A percentile compares a stretch with the other conserved stretches of the same genome.
Evolutionary conservation across 2,113 vertebrate species (phyloP).

Genomic region (Pachypanchax playfairii): DNA sequence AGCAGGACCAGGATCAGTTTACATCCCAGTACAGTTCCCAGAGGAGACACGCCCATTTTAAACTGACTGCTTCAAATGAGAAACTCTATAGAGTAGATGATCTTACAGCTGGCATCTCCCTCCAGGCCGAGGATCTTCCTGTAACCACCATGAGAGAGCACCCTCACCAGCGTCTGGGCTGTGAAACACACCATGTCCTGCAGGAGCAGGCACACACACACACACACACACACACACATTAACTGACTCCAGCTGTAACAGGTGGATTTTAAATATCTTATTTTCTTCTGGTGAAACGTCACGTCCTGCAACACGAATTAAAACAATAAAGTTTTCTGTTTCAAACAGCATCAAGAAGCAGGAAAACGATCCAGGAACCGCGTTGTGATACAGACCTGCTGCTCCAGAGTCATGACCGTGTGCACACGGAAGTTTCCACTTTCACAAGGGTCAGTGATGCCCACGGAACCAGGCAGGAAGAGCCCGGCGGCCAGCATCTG

Average conservation of each 20-base stretch:
- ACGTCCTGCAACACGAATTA: too few species aligned
- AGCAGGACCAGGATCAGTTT: too few species aligned
- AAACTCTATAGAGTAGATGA: too few species aligned
- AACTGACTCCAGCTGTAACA: too few species aligned
- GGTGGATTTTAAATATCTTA: too few species aligned
- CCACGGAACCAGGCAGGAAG: conserved; percentile 94
- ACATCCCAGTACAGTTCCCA: too few species aligned
- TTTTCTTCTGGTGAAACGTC: too few species aligned
- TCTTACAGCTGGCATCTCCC: conserved; percentile 95
- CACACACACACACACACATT: not conserved
- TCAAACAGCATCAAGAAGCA: too few species aligned
- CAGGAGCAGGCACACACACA: conserved; percentile 20
- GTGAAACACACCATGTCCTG: conserved; percentile 98
- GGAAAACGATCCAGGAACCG: too few species aligned
- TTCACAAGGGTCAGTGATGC: conserved; percentile 96
- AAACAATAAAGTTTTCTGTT: too few species aligned
- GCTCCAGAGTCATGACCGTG: conserved; percentile 97
- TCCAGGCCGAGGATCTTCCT: conserved; percentile 96
- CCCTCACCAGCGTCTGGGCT: conserved; percentile 93
- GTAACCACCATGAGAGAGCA: conserved; percentile 93
- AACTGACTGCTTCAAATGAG: too few species aligned
- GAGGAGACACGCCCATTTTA: too few species aligned
- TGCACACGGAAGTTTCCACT: conserved; percentile 96
- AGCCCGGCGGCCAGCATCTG: conserved; percentile 96
- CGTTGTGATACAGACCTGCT: conserved; percentile 95